A percentile compares a stretch with the other conserved stretches of the same genome.
Conservation (phyloP, 2,888 invertebrate species). For the Tetramorium bicarinatum region DNA sequence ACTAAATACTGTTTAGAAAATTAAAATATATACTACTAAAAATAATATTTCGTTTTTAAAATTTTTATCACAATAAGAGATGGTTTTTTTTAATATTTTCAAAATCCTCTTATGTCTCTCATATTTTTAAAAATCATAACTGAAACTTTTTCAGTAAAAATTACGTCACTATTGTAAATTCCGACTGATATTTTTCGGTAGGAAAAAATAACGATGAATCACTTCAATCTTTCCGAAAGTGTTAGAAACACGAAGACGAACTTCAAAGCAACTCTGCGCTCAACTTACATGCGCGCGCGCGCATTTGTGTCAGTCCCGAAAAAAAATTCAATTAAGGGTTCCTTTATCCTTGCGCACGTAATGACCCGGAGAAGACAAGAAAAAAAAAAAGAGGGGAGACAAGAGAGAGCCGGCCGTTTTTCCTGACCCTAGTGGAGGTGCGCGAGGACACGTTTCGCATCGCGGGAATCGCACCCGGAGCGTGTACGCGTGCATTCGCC, state of each 20-base stretch:
- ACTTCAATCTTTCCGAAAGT: background rate
- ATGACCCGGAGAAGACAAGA: background rate
- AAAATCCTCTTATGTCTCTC: background rate
- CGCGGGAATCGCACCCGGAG: conserved; percentile 58
- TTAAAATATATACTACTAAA: background rate
- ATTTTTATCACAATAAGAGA: background rate
- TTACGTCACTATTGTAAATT: background rate
- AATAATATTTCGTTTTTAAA: background rate
- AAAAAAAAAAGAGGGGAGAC: background rate
- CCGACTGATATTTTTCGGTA: background rate
- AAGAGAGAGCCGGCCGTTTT: conserved; percentile 16
- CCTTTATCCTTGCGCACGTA: conserved; percentile 10
- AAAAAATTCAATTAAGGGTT: conserved; percentile 47
- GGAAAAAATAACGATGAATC: background rate
- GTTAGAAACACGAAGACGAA: conserved; percentile 14
- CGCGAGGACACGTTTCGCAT: conserved; percentile 65
- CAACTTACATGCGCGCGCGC: background rate
- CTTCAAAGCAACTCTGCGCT: background rate
- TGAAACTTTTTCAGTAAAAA: background rate
- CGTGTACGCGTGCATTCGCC: conserved; percentile 38
- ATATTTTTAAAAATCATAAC: background rate
- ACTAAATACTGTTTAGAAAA: background rate
- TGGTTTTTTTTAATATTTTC: background rate
- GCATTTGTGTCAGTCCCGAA: background rate
- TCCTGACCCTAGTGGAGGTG: conserved; percentile 37